Base-by-base conservation (phyloP, 2,113 vertebrate species). In the Rhea pennata region DNA sequence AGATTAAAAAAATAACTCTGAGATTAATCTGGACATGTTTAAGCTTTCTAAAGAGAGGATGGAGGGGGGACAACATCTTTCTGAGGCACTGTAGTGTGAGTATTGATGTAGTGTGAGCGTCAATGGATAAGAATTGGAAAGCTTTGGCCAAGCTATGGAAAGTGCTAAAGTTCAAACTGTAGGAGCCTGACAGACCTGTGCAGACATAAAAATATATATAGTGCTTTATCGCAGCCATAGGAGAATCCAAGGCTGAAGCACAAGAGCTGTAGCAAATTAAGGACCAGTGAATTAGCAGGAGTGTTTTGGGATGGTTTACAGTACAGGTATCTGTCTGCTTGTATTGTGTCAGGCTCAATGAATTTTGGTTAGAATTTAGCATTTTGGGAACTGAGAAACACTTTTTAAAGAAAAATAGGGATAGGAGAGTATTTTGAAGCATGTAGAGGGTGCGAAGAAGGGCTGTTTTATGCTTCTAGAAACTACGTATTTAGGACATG, bases 401-500 rank as follows among this genome's bases (percentile, higher is more conserved):
- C 16, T 58, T 74, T 90, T 95, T 76, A 87, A 77, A 39, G 76
- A 78, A n/a, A 83, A 50, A 2, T 89, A 10, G 29, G 33, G 44
- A 36, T 70, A 29, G 19, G 23, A 7, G 15, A 75, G 19, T 50
- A 64, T 94, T 92, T 75, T 85, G 78, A 91, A 92, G 73, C 39
- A 31, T 86, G 19, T 59, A 67, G 53, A 62, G 82, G 36, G 44
- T 39, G 36, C 26, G 33, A 87, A 27, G 67, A 56, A 80, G 12
- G 82, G 46, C 23, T 88, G 64, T 16, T 93, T 58, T 69, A 58
- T 84, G 56, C 82, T 91, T 93, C 92, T 56, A 67, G 75, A 87
- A 95, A 92, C 27, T 3, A 19, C 65, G 5, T 72, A 79, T 84
- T 62, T 36, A 95, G 96, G 96, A 91, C 69, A 77, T 31, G 65